Base-by-base conservation (phyloP, 2,113 vertebrate genomes). In the Leucopsar rothschildi region DNA sequence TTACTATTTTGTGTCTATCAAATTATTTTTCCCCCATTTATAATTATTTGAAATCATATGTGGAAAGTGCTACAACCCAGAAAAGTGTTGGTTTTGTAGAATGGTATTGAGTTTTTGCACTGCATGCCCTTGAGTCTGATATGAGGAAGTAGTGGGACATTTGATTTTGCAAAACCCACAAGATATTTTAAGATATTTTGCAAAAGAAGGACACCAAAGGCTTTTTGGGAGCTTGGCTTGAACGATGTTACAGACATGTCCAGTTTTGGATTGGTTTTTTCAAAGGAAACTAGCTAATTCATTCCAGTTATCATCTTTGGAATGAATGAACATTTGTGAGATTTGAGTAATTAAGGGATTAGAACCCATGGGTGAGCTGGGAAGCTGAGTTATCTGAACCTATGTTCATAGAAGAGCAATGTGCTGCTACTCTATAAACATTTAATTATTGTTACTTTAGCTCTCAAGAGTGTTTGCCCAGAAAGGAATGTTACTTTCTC, bases 241-340 rank as follows among this genome's bases (percentile, higher is more conserved):
- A 76, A 49, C 5, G 42, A 4, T 53, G 5, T 7, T 9, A 50
- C 2, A 15, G 24, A 15, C 5, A 57, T 0, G 1, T 39, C 9
- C 4, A 9, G 6, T 71, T 86, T 80, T 40, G 12, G 6, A 14
- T 8, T 68, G 14, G 0, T 1, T 59, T 42, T n/a, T 59, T 15
- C 24, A 28, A 59, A 35, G 10, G 13, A 82, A 88, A 47, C 2
- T 5, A 57, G 6, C 0, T 55, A 77, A 42, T 77, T 44, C 15
- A 56, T 65, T 69, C 6, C 20, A 37, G 11, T 68, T 56, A 23
- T 33, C 18, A 65, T 3, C 3, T 87, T 90, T 8, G 4, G 17
- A 90, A 87, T 37, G 16, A 80, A 76, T n/a, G 10, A 60, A 29
- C 12, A 11, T 56, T 61, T 81, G 55, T 42, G 17, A 17, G 11